Conservation (phyloP, 2,113 vertebrate species). For the Oenanthe oenanthe region DNA sequence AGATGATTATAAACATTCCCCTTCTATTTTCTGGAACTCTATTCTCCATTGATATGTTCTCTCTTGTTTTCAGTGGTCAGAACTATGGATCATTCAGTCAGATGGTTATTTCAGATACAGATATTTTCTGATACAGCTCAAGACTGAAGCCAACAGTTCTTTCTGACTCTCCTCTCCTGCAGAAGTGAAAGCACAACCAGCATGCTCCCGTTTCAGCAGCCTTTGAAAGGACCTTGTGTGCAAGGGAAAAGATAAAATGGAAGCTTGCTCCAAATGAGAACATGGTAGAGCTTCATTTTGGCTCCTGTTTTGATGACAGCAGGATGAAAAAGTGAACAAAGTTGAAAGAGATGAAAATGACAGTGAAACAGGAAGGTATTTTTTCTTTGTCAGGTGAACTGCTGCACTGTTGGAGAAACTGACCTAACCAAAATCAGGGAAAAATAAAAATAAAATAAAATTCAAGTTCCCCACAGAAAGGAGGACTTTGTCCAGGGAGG, state of each 20-base stretch:
- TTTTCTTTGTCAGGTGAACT: neutral
- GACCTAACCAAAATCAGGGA: neutral
- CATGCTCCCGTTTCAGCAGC: accelerated
- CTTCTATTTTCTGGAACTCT: neutral
- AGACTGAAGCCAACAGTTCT: neutral
- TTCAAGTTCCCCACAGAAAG: neutral
- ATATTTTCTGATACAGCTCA: neutral
- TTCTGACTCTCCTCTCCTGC: neutral
- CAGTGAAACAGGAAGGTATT: neutral
- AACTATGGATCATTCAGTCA: neutral
- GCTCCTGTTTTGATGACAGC: neutral
- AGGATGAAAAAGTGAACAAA: neutral
- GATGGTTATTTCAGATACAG: neutral
- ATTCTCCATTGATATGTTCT: neutral
- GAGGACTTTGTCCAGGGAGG: neutral
- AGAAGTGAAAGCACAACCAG: neutral
- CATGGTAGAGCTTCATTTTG: neutral
- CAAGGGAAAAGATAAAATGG: neutral
- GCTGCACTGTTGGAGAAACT: accelerated
- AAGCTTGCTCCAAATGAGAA: neutral
- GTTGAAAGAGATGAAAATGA: neutral
- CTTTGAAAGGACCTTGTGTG: neutral
- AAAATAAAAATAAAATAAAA: neutral
- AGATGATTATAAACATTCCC: neutral
- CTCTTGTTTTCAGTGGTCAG: neutral